Base-by-base conservation (phyloP, 2,113 vertebrate genomes). In the Gobiocypris rarus region DNA sequence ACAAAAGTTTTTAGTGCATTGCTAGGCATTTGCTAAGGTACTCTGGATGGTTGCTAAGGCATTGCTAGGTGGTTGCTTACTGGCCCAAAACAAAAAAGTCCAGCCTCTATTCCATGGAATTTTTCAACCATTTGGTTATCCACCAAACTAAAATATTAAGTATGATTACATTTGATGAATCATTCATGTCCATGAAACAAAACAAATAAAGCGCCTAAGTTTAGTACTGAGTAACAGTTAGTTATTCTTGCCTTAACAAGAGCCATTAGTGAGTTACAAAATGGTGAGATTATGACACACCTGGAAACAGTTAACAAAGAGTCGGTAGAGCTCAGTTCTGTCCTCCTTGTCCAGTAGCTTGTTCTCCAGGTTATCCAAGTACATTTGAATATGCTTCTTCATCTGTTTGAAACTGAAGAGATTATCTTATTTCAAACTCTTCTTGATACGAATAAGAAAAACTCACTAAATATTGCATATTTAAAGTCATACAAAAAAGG, bases 281-380 rank as follows among this genome's bases (percentile, higher is more conserved):
- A 54, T 17, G 52, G 52, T 22, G 52, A 22, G 69, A 24, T 69
- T 24, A 71, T 43, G 41, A 48, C 38, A 52, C 31, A 84, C 94
- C 90, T 95, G 93, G 89, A 94, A 94, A 83, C 94, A 94, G 90
- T 92, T 94, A 86, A 93, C 91, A 70, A 95, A 95, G 71, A 95
- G 91, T 75, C 91, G 87, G 84, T 94, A 93, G 61, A 95, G 93
- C 67, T 94, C 92, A 9, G 90, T 92, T 3, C 26, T 86, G 80
- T 94, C 93, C 1, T 91, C 90, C 43, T 0, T 14, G 19, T 22
- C 76, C 0, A 94, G 86, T 41, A 95, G 71, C 0, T 93, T 90
- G 83, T 92, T 85, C 79, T 93, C 85, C 88, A 95, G 89, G 0
- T 93, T 88, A 80, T 78, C 83, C 19, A 95, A 85, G 85, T 94